Evolutionary conservation across 2,888 invertebrate genomes (phyloP), one percentile per base, ranked within the genome.

Genomic region (Caenorhabditis imperialis): DNA sequence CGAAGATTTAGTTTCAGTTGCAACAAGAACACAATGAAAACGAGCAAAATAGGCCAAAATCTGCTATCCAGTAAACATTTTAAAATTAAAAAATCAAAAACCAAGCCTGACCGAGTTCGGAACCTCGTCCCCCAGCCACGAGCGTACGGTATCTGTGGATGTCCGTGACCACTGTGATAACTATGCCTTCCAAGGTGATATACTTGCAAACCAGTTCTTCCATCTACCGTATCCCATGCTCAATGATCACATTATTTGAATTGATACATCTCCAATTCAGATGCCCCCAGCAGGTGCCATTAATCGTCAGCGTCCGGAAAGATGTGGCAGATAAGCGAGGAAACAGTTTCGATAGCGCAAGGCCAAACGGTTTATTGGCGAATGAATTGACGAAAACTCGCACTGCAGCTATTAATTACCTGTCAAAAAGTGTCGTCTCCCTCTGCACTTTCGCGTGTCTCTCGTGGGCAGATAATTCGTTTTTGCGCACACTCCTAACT

Each of bases 311-410:
- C 30, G 6, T 54, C 55, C 65, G 55, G 50, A 57, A 65, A 40
- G 65, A 65, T 65, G 65, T 65, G 65, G 42, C 65, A 65, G 65
- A 65, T 65, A 65, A 65, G 65, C 65, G 65, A 65, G 55, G 40
- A 57, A 65, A 57, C 50, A n/a, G 65, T 65, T 65, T 65, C 65
- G 57, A 65, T 65, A 57, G 48, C 55, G 57, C 65, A 65, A 65
- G 65, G 65, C 48, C 65, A 55, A 65, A 44, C 65, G 50, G 57
- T 65, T 57, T 57, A 65, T 57, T 65, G 47, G 27, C 63, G 54
- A 54, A 54, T 40, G 65, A 18, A 55, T 30, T 30, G 30, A 10
- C 6, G 6, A 10, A 30, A 6, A 10, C 30, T 30, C 57, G 54
- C 65, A 65, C 65, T 55, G 6, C 10, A 55, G 40, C 65, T 65